phyloP scores from a whole-genome alignment of 2,113 vertebrate species.

The Emberiza fucata region DNA sequence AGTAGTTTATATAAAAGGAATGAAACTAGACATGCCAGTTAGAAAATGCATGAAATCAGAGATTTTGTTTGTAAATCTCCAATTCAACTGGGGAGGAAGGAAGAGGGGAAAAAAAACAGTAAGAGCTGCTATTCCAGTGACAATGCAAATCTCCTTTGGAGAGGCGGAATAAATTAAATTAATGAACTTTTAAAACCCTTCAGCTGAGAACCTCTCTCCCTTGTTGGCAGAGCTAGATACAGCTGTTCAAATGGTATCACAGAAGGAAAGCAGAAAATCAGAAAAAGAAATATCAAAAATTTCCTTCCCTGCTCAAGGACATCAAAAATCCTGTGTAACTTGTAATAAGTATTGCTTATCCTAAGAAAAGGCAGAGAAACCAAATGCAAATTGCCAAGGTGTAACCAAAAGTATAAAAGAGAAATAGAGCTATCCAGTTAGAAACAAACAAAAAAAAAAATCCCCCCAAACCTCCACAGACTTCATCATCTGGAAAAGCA shows the following conservation, averaged over 20 bases:
- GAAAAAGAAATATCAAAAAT: background rate
- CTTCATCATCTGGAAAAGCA: background rate
- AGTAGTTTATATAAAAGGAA: background rate
- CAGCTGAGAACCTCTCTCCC: background rate
- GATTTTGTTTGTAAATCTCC: background rate
- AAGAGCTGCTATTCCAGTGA: background rate
- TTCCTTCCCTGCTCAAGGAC: background rate
- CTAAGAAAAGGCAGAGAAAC: background rate
- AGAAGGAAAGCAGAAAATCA: background rate
- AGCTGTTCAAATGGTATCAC: constrained; percentile 22
- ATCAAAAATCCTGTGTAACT: background rate
- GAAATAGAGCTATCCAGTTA: background rate
- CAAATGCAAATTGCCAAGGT: background rate
- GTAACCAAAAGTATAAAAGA: background rate
- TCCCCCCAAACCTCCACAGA: background rate
- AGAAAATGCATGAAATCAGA: background rate
- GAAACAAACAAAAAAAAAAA: background rate
- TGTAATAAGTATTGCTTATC: background rate
- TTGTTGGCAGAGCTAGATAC: background rate
- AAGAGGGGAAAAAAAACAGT: background rate
- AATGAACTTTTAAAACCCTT: constrained; percentile 18
- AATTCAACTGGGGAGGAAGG: background rate
- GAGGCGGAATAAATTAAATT: constrained; percentile 37
- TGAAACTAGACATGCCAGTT: background rate
- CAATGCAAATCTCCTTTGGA: background rate